These are phyloP conservation scores for Dipodomys merriami DNA, from an alignment of 2,113 vertebrate species.

Conservation along the genomic window DNA sequence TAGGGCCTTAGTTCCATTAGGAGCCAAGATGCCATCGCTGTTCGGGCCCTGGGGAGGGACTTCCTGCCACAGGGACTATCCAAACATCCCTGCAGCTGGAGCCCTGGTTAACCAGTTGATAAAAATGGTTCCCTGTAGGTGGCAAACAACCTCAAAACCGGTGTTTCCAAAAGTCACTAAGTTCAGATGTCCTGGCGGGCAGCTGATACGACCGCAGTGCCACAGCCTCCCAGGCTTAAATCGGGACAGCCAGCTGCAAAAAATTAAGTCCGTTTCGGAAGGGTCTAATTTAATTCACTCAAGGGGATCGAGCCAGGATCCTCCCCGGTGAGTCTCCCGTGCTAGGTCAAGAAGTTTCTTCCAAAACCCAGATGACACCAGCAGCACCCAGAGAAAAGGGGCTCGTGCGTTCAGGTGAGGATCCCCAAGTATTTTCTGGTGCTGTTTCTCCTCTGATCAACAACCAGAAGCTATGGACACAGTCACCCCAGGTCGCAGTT, in stretches of 20 bases:
- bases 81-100: slow-evolving; percentile 83
- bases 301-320: slow-evolving; percentile 67
- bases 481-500: background rate
- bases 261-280: slow-evolving; percentile 75
- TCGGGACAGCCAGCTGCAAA: slow-evolving; percentile 80
- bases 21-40: background rate
- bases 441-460: background rate
- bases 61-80: slow-evolving; percentile 30
- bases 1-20: slow-evolving; percentile 16
- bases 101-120: slow-evolving; percentile 86
- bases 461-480: background rate
- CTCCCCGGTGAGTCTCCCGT: slow-evolving; percentile 52
- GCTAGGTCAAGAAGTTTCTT: slow-evolving; percentile 75
- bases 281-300: slow-evolving; percentile 74
- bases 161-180: slow-evolving; percentile 80
- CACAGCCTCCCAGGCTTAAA: slow-evolving; percentile 78
- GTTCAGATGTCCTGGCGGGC: slow-evolving; percentile 83
- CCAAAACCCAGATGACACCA: slow-evolving; percentile 53
- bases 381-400: slow-evolving; percentile 23
- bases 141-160: slow-evolving; percentile 83
- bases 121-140: slow-evolving; percentile 86
- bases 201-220: slow-evolving; percentile 75
- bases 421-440: background rate
- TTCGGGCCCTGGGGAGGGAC: too few relatives aligned
- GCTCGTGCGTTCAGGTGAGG: background rate